Evolutionary conservation across 2,797 vertebrate species (phyloP).

Genomic region (Myotis myotis): DNA sequence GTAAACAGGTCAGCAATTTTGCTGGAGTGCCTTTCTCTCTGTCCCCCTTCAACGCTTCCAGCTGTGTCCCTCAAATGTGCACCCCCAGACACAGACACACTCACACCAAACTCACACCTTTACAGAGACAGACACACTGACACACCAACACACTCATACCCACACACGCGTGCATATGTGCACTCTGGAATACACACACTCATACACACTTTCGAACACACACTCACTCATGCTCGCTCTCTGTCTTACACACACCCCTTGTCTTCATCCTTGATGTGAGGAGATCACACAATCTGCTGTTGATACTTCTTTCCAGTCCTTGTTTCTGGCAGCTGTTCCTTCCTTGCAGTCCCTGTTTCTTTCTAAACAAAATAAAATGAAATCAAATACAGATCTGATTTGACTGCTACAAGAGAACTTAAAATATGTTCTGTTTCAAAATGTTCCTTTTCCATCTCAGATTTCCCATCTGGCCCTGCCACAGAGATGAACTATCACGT

Average conservation of each 20-base stretch:
- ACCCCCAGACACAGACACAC: neutral
- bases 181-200: neutral
- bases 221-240: neutral
- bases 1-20: neutral
- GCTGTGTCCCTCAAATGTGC: neutral
- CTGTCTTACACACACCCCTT: neutral
- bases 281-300: constrained; percentile 44
- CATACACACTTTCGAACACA: neutral
- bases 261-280: neutral
- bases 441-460: constrained; percentile 56
- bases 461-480: constrained; percentile 68
- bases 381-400: constrained; percentile 71
- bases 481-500: constrained; percentile 52
- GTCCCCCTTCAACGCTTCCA: neutral
- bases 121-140: neutral
- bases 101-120: neutral
- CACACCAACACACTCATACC: neutral
- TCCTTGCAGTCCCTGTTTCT: constrained; percentile 54
- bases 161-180: neutral
- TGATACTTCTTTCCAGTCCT: constrained; percentile 1
- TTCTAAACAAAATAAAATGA: constrained; percentile 69
- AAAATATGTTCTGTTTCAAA: constrained; percentile 67
- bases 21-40: neutral
- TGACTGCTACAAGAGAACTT: constrained; percentile 62
- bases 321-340: constrained; percentile 64